Evolutionary conservation across 1,140 invertebrate species (phyloP).

Genomic region (Neotoxoptera formosana): DNA sequence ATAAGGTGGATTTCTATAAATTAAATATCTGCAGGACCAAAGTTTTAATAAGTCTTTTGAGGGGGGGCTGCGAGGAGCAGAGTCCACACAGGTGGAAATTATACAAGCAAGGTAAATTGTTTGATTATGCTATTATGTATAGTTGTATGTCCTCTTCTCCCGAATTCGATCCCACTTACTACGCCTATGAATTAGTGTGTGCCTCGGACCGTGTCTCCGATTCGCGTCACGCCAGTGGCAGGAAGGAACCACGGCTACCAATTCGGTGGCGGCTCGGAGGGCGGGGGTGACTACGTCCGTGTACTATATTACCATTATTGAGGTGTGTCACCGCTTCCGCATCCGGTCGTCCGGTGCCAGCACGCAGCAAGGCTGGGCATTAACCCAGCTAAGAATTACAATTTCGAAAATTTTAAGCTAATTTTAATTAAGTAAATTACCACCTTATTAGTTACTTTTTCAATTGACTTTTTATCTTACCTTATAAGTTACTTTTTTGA

Average conservation of each 20-base stretch:
- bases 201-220: conserved; percentile 34
- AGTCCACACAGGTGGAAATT: background rate
- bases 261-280: background rate
- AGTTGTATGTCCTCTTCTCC: background rate
- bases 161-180: background rate
- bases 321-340: conserved; percentile 41
- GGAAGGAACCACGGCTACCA: conserved; percentile 53
- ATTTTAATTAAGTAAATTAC: background rate
- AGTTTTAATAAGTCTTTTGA: background rate
- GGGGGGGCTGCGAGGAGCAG: background rate
- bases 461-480: background rate
- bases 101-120: background rate
- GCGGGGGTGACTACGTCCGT: background rate
- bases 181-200: background rate
- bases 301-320: background rate
- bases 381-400: background rate
- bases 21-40: background rate
- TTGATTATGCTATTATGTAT: no score
- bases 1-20: background rate
- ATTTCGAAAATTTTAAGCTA: background rate
- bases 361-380: background rate
- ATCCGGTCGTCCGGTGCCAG: background rate
- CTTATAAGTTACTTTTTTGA: background rate
- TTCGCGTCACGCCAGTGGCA: background rate
- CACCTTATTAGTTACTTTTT: background rate